Evolutionary conservation across 2,113 vertebrate species (phyloP).

Genomic region (Probosciger aterrimus): DNA sequence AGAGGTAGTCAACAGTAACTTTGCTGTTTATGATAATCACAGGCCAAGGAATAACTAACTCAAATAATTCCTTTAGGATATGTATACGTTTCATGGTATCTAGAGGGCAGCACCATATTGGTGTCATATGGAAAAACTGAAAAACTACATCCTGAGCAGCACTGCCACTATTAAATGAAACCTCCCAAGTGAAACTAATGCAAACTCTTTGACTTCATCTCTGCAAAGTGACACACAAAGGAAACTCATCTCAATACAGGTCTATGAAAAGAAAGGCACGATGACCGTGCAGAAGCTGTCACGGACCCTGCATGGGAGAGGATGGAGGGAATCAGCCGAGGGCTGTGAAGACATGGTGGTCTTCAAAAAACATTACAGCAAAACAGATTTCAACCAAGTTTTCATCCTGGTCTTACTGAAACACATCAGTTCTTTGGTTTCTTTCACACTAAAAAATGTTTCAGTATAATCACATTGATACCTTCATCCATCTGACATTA

Average conservation of each 20-base stretch:
- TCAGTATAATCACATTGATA: accelerated
- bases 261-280: not conserved
- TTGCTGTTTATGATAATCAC: not conserved
- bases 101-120: not conserved
- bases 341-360: not conserved
- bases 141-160: not conserved
- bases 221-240: not conserved
- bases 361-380: not conserved
- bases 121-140: accelerated
- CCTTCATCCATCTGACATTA: not conserved
- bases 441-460: not conserved
- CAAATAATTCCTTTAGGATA: not conserved
- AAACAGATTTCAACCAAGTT: not conserved
- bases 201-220: not conserved
- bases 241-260: not conserved
- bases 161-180: not conserved
- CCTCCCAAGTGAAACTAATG: not conserved
- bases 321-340: accelerated
- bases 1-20: not conserved
- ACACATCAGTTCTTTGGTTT: not conserved
- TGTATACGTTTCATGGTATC: no score
- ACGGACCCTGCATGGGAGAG: not conserved
- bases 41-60: not conserved
- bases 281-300: not conserved
- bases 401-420: not conserved